These are phyloP conservation scores for Penaeus chinensis DNA, from an alignment of 1,140 invertebrate genomes.

Conservation along the genomic window DNA sequence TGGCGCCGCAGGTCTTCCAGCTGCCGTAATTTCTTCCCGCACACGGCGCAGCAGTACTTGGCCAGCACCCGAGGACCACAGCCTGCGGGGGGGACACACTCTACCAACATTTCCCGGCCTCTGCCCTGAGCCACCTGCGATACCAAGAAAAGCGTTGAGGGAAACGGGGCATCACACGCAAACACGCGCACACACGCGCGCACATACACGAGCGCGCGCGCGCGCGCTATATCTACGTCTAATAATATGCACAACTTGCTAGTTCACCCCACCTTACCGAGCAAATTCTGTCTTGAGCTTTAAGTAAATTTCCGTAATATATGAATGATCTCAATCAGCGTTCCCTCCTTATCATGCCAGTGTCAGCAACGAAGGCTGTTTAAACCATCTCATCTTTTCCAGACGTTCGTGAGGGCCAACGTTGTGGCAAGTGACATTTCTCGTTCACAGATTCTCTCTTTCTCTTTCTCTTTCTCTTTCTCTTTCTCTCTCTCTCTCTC, in stretches of 20 bases:
- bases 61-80: background rate
- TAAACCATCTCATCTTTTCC: no score
- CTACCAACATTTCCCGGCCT: slow-evolving; percentile 29
- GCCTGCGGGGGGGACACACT: background rate
- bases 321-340: background rate
- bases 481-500: no score
- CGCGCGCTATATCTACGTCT: background rate
- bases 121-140: slow-evolving; percentile 39
- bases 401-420: no score
- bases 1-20: slow-evolving; percentile 69
- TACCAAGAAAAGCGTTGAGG: slow-evolving; percentile 40
- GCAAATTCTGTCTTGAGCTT: no score
- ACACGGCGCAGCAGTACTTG: slow-evolving; percentile 87
- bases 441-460: no score
- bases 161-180: background rate
- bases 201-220: background rate
- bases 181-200: background rate
- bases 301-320: no score
- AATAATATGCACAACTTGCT: background rate
- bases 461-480: no score
- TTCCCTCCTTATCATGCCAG: background rate
- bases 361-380: no score
- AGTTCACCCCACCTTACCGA: no score
- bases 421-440: no score
- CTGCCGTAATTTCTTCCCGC: slow-evolving; percentile 91